phyloP scores from a whole-genome alignment of 2,113 vertebrate species.

The Hassar affinis region DNA sequence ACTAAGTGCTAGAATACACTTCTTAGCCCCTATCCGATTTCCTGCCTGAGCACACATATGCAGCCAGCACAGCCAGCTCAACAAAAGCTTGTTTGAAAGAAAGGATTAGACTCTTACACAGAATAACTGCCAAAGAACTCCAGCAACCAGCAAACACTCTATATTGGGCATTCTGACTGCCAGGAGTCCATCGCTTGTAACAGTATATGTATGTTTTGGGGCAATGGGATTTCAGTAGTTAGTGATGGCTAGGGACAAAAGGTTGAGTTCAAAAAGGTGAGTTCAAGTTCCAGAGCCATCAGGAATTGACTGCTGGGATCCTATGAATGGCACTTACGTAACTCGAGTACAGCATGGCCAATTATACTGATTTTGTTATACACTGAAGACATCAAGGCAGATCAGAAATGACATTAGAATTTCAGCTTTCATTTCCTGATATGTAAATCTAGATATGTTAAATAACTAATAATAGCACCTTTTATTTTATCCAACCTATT shows the following conservation, averaged over 20 bases:
- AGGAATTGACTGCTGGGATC: neutral
- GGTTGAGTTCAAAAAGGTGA: neutral
- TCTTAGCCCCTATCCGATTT: constrained; percentile 4
- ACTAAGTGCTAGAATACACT: constrained; percentile 16
- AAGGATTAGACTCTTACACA: constrained; percentile 6
- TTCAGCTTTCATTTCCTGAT: neutral
- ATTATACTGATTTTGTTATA: too few species aligned
- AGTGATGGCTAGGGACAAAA: neutral
- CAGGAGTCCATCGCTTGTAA: neutral
- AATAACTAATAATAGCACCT: neutral
- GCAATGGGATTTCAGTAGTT: neutral
- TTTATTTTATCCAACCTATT: neutral
- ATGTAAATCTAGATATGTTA: neutral
- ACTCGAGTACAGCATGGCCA: too few species aligned
- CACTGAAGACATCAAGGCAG: too few species aligned
- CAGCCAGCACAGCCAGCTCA: neutral
- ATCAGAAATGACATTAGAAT: neutral
- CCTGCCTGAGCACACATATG: neutral
- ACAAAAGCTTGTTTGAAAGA: constrained; percentile 1
- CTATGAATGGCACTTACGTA: neutral
- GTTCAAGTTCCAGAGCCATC: neutral
- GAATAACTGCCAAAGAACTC: neutral
- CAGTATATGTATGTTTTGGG: too few species aligned
- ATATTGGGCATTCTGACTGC: neutral
- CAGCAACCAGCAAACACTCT: neutral